Percentiles rank a stretch among this genome's conserved stretches.
Conservation (phyloP, 2,888 invertebrate species). For the Eupithecia subumbrata region DNA sequence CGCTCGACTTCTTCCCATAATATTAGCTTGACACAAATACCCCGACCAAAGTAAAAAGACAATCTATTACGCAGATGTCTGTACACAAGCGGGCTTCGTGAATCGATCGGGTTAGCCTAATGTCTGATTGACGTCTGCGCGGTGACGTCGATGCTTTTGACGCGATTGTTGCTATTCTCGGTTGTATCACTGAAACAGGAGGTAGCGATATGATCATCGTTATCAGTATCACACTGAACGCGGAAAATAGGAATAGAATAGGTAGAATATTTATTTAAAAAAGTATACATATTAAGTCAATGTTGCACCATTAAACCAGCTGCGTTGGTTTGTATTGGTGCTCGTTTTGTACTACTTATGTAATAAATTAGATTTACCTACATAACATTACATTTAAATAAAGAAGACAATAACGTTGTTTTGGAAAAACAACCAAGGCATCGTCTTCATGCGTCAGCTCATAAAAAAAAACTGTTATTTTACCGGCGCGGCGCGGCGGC, state of each 20-base stretch:
- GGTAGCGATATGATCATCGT: neutral
- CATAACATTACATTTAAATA: too few relatives aligned
- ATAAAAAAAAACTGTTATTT: too few relatives aligned
- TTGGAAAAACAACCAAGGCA: too few relatives aligned
- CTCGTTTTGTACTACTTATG: too few relatives aligned
- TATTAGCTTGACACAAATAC: neutral
- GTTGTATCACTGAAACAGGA: neutral
- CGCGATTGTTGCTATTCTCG: conserved; percentile 23
- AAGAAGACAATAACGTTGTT: too few relatives aligned
- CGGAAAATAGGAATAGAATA: neutral
- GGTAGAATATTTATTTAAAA: too few relatives aligned
- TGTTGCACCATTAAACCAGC: too few relatives aligned
- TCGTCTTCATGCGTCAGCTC: too few relatives aligned
- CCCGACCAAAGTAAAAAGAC: neutral
- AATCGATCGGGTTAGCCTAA: conserved; percentile 12
- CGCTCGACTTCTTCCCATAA: neutral
- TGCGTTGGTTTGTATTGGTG: too few relatives aligned
- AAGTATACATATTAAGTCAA: too few relatives aligned
- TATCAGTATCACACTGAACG: neutral
- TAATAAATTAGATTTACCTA: too few relatives aligned
- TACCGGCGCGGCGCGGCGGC: too few relatives aligned
- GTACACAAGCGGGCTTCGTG: neutral
- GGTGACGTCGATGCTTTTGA: conserved; percentile 40
- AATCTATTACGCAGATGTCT: neutral
- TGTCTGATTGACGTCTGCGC: conserved; percentile 28